Percentiles rank a stretch among this genome's conserved stretches.
Evolutionary conservation across 2,797 vertebrate species (phyloP).

Genomic region (Uromys caudimaculatus): DNA sequence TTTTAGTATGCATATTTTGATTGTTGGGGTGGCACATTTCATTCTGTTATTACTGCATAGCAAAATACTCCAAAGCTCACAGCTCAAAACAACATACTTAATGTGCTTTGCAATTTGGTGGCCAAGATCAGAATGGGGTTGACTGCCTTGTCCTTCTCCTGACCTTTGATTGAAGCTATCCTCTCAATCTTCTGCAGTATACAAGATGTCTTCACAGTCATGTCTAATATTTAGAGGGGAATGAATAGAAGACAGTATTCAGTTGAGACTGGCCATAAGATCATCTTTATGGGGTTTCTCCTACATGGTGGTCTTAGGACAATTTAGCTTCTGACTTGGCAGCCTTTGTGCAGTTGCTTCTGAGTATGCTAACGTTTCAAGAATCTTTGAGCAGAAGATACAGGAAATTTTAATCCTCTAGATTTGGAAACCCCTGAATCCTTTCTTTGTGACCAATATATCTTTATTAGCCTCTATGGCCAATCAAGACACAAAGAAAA

Average conservation of each 20-base stretch:
- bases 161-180: neutral
- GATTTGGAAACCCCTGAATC: neutral
- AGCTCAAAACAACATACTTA: neutral
- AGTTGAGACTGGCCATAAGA: neutral
- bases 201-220: neutral
- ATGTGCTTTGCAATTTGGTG: neutral
- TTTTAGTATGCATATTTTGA: neutral
- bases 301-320: neutral
- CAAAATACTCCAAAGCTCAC: slow-evolving; percentile 27
- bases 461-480: neutral
- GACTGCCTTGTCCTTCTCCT: neutral
- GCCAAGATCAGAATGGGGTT: neutral
- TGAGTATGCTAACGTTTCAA: neutral
- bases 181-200: neutral
- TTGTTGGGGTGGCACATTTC: neutral
- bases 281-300: neutral
- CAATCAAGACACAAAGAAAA: neutral
- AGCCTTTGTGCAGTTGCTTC: neutral
- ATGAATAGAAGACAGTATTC: neutral
- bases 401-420: neutral
- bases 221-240: neutral
- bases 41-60: neutral
- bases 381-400: neutral
- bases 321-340: neutral
- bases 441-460: neutral